Percentiles rank a stretch among this genome's conserved stretches.
phyloP scores from a whole-genome alignment of 2,113 vertebrate species.

The Vidua chalybeata region DNA sequence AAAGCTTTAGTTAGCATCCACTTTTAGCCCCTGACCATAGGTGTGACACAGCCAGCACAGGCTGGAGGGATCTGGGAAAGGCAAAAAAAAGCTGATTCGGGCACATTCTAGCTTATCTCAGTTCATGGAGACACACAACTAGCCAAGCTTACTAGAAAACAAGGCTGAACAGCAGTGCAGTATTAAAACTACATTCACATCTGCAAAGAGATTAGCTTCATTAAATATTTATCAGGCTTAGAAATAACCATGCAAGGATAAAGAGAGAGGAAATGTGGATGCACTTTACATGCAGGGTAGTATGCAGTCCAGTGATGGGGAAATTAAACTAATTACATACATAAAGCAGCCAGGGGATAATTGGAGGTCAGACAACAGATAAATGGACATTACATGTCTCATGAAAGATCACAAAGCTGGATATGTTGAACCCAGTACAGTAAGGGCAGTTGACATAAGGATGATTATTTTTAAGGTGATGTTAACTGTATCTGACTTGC shows the following conservation, averaged over 20 bases:
- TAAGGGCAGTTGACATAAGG: neutral
- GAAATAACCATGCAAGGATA: neutral
- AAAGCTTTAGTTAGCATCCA: neutral
- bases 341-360: neutral
- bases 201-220: slow-evolving; percentile 6
- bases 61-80: neutral
- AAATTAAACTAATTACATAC: neutral
- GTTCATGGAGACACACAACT: neutral
- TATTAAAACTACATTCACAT: slow-evolving; percentile 2
- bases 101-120: neutral
- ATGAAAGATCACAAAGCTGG: neutral
- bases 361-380: neutral
- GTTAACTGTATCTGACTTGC: neutral
- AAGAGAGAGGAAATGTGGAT: neutral
- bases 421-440: neutral
- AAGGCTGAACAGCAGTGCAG: neutral
- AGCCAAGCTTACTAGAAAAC: neutral
- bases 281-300: neutral
- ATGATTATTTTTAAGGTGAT: slow-evolving; percentile 1
- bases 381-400: neutral
- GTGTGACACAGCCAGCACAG: neutral
- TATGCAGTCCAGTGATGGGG: neutral
- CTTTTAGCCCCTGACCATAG: neutral
- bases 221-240: slow-evolving; percentile 43
- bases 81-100: neutral